Evolutionary conservation across 1,140 invertebrate genomes (phyloP), one percentile per base, ranked within the genome.

Genomic region (Pinna nobilis): DNA sequence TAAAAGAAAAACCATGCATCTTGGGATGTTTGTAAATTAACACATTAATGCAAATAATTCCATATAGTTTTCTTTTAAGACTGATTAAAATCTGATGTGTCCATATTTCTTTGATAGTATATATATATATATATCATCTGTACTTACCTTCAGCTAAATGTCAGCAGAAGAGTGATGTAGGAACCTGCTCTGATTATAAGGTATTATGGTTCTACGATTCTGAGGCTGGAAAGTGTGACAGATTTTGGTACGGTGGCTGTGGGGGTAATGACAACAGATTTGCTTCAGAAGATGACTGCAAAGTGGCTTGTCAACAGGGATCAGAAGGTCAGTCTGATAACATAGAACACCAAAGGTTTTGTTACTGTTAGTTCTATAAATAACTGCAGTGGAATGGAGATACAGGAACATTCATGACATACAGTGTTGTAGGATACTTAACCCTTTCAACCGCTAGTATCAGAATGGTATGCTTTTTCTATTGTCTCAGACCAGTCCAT

Each of bases 171-270:
- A 32, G 39, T 41, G 32, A 70, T 1, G 35, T 60, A 2, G 73
- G 73, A 23, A 9, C 59, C 1, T 75, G 73, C 64, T 32, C 59
- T 13, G 44, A 69, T 25, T 75, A 65, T 32, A 39, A 23, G 23
- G 82, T 84, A 44, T 81, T 81, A 44, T 88, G 78, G 77, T 86
- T 76, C 73, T 87, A 80, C 65, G 80, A 89, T 65, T 44, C 61
- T 7, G 63, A 68, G 0, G 72, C 55, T 13, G 55, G 78, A 28
- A 68, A 61, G 47, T 90, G 89, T 82, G 74, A 84, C 13, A 51
- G 77, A 35, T 89, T 88, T 78, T 82, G 82, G 76, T 90, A 88
- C 71, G 87, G 86, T 33, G 89, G 88, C 53, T 86, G 85, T 72
- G 73, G 64, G 25, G 84, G 83, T 11, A 85, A 86, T 75, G 70